Percentiles rank a stretch among this genome's conserved stretches.
Evolutionary conservation across 2,888 invertebrate genomes (phyloP).

Genomic region (Calliopum simillimum): DNA sequence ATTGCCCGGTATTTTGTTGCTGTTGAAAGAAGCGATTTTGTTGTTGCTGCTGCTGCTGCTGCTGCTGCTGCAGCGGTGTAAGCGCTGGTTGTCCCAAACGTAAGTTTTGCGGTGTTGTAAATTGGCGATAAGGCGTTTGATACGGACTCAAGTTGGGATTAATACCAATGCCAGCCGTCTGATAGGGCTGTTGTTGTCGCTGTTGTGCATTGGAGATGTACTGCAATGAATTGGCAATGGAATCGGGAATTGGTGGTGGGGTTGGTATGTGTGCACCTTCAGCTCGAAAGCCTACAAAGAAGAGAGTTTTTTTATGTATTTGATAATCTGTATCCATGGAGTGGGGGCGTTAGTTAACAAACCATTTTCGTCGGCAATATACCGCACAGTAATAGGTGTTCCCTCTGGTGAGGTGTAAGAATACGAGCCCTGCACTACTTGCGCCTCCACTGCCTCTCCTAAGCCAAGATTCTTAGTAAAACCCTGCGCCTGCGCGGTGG

Average conservation of each 20-base stretch:
- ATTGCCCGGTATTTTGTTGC: constrained; percentile 60
- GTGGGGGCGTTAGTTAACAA: constrained; percentile 40
- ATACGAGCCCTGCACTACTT: constrained; percentile 82
- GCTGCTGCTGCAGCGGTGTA: constrained; percentile 59
- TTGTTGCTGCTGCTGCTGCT: constrained; percentile 50
- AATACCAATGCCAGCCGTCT: constrained; percentile 31
- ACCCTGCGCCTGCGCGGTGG: constrained; percentile 82
- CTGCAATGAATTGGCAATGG: constrained; percentile 60
- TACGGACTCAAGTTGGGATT: constrained; percentile 64
- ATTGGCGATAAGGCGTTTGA: constrained; percentile 62
- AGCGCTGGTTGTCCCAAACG: constrained; percentile 58
- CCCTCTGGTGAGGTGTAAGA: constrained; percentile 82
- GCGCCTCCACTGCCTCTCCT: constrained; percentile 73
- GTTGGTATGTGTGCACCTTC: constrained; percentile 66
- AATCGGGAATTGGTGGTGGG: constrained; percentile 62
- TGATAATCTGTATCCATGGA: no score
- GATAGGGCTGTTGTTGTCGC: constrained; percentile 55
- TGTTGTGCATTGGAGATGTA: constrained; percentile 57
- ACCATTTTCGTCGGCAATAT: constrained; percentile 83
- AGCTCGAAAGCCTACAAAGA: constrained; percentile 61
- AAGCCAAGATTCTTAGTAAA: constrained; percentile 79
- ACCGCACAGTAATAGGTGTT: constrained; percentile 76
- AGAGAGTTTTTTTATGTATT: not conserved
- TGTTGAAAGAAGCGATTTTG: constrained; percentile 51
- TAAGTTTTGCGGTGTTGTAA: constrained; percentile 52